These are phyloP conservation scores for Eulimnadia texana DNA, from an alignment of 1,140 invertebrate genomes.

Conservation along the genomic window DNA sequence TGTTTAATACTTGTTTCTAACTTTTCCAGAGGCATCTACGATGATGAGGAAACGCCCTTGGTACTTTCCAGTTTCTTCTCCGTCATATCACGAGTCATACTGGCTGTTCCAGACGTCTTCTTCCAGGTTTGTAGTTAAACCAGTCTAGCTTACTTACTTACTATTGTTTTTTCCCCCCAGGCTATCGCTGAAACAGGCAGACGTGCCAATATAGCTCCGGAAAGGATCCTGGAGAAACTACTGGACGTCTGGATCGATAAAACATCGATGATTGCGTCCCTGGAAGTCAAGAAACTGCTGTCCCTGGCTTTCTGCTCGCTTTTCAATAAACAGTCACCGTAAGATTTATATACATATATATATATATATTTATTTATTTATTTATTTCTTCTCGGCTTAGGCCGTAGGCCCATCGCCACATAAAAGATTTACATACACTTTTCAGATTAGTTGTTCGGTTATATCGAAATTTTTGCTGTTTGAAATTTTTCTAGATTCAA, in stretches of 20 bases:
- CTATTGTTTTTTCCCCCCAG: conserved; percentile 19
- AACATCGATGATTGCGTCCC: conserved; percentile 57
- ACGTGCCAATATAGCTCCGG: conserved; percentile 27
- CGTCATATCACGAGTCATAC: conserved; percentile 56
- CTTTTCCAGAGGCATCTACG: conserved; percentile 36
- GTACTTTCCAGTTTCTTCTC: conserved; percentile 60
- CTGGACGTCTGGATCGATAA: conserved; percentile 62
- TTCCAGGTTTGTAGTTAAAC: conserved; percentile 34
- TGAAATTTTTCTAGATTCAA: too few species aligned
- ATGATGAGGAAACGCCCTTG: conserved; percentile 49
- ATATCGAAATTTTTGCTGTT: too few species aligned
- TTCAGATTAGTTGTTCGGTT: too few species aligned
- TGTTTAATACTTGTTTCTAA: neutral
- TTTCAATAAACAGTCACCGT: conserved; percentile 29
- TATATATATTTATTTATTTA: conserved; percentile 16
- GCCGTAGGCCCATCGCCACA: too few species aligned
- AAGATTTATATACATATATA: conserved; percentile 18
- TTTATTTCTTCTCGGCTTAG: too few species aligned
- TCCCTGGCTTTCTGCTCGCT: conserved; percentile 68
- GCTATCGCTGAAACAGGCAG: conserved; percentile 31
- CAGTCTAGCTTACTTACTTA: neutral
- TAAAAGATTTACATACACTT: too few species aligned
- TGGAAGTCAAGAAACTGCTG: conserved; percentile 64
- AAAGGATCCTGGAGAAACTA: conserved; percentile 46
- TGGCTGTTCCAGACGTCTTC: conserved; percentile 56